Evolutionary conservation across 2,888 invertebrate genomes (phyloP), one percentile per base, ranked within the genome.

Genomic region (Mystacides longicornis): DNA sequence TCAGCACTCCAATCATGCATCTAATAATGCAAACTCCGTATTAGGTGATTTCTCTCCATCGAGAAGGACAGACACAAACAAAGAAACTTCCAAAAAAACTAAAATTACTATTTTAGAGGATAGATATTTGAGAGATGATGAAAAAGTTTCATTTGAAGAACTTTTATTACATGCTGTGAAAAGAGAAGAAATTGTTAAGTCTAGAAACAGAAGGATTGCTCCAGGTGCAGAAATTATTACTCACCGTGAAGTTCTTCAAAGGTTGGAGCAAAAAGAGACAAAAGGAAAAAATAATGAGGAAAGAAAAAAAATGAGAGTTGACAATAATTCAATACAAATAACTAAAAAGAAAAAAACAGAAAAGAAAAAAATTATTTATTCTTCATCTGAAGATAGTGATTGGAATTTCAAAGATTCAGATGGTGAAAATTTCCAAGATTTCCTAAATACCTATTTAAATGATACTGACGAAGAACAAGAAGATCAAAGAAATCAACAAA

Each of bases 381-480:
- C 43, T 43, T 43, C 43, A 43, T 43, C 43, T 43, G 43, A 43
- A 14, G 43, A 43, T 18, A 43, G 43, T 43, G 43, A 43, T 43
- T 43, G 43, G 43, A 43, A 16, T 43, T 43, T 14, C 18, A 43
- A 43, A 43, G 43, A 43, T 43, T 7, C 7, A 14, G 43, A 43
- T 43, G 16, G 7, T 43, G 43, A 43, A 43, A 43, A 43, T 43
- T 14, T 43, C 16, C 43, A 43, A 43, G 43, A 43, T 43, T 43
- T 43, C 7, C 7, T 43, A 16, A 43, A 43, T 43, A 43, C 43
- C 43, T 43, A 43, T 16, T 43, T 43, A 16, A 43, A 14, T 43
- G 43, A 43, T 16, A 43, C 18, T 43, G 5, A 43, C 16, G 43
- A 43, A 43, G 43, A 43, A 14, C 43, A 43, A 16, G 43, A 43